These are phyloP conservation scores for Florisuga fusca DNA, from an alignment of 2,797 vertebrate species.

Conservation along the genomic window DNA sequence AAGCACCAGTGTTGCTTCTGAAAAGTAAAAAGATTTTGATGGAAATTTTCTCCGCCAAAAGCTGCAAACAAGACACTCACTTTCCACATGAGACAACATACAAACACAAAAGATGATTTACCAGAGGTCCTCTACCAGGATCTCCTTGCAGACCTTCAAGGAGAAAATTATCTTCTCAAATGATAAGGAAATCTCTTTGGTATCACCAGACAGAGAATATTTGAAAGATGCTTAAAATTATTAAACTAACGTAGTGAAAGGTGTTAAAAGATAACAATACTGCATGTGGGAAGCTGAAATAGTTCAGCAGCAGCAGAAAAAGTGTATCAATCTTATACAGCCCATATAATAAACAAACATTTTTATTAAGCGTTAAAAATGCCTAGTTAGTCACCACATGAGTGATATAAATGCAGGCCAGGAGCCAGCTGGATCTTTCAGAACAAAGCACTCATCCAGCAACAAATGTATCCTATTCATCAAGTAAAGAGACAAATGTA, in stretches of 20 bases:
- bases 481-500: background rate
- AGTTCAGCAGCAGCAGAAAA: background rate
- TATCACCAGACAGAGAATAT: background rate
- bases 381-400: background rate
- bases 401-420: background rate
- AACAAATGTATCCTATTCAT: constrained; percentile 1
- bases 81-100: background rate
- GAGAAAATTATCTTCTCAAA: background rate
- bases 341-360: background rate
- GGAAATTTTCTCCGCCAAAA: background rate
- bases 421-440: constrained; percentile 14
- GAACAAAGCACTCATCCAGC: background rate
- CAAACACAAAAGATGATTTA: background rate
- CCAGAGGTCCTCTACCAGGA: background rate
- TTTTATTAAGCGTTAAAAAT: constrained; percentile 17
- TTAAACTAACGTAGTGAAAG: background rate
- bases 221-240: background rate
- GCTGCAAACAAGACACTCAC: background rate
- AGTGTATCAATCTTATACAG: background rate
- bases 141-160: background rate
- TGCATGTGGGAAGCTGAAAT: background rate
- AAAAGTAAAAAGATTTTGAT: background rate
- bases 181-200: background rate
- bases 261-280: background rate
- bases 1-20: background rate